Evolutionary conservation across 2,797 vertebrate species (phyloP).

Genomic region (Adrianichthys oophorus): DNA sequence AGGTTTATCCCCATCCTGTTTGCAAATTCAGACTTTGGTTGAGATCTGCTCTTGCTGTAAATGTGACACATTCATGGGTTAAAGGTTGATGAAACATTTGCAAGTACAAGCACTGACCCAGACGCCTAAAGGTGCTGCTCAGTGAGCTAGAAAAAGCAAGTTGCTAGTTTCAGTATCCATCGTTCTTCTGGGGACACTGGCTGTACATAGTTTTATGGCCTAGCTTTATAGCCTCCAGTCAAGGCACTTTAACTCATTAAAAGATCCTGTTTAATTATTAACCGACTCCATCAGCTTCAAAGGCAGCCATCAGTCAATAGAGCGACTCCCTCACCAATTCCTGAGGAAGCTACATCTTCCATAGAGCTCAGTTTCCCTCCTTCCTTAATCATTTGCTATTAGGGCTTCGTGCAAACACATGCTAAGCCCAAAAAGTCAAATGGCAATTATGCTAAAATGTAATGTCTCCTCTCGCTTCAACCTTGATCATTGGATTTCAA

Average conservation of each 20-base stretch:
- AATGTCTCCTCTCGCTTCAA: slow-evolving; percentile 12
- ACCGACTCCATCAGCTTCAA: slow-evolving; percentile 68
- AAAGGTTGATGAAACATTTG: slow-evolving; percentile 58
- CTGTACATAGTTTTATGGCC: slow-evolving; percentile 60
- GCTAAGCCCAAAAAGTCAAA: slow-evolving; percentile 39
- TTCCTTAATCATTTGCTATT: slow-evolving; percentile 49
- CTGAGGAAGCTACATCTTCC: slow-evolving; percentile 37
- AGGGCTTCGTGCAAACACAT: slow-evolving; percentile 28
- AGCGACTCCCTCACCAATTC: slow-evolving; percentile 35
- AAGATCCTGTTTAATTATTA: slow-evolving; percentile 75
- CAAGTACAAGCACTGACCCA: slow-evolving; percentile 51
- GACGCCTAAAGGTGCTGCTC: slow-evolving; percentile 15
- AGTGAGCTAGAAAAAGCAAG: slow-evolving; percentile 33
- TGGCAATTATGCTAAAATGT: slow-evolving; percentile 37
- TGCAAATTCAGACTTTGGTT: background rate
- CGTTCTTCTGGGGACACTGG: slow-evolving; percentile 35
- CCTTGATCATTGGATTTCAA: slow-evolving; percentile 36
- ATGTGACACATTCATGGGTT: slow-evolving; percentile 12
- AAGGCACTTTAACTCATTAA: slow-evolving; percentile 66
- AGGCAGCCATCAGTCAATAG: slow-evolving; percentile 64
- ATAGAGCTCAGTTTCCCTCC: slow-evolving; percentile 33
- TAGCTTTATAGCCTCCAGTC: slow-evolving; percentile 48
- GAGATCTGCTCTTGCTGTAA: slow-evolving; percentile 23
- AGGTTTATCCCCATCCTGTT: no score
- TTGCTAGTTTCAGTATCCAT: slow-evolving; percentile 55